Evolutionary conservation across 2,888 invertebrate species (phyloP).

Genomic region (Apeira syringaria): DNA sequence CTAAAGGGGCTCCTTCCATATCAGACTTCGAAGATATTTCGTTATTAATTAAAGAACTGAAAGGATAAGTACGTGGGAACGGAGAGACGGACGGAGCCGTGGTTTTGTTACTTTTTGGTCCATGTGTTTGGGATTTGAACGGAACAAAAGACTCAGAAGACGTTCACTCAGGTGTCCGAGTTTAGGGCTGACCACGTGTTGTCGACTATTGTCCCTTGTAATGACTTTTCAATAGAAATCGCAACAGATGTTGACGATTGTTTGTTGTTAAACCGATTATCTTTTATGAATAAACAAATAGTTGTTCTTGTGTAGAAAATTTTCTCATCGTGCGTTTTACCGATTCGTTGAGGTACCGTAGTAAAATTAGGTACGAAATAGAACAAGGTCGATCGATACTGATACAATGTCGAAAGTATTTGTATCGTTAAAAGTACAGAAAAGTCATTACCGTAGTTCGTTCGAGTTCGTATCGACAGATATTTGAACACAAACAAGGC

Average conservation of each 20-base stretch:
- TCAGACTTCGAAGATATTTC: conserved; percentile 59
- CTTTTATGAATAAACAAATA: conserved; percentile 38
- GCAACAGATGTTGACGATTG: conserved; percentile 61
- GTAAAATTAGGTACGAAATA: conserved; percentile 42
- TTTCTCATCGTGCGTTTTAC: conserved; percentile 36
- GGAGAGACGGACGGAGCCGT: conserved; percentile 36
- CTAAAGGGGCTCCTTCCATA: conserved; percentile 72
- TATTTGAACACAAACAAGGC: conserved; percentile 79
- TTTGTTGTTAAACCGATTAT: conserved; percentile 48
- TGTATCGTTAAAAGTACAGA: conserved; percentile 50
- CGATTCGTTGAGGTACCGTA: conserved; percentile 22
- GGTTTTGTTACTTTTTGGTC: conserved; percentile 39
- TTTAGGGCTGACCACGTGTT: conserved; percentile 58
- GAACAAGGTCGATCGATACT: conserved; percentile 64
- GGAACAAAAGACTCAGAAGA: conserved; percentile 49
- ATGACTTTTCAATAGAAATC: conserved; percentile 46
- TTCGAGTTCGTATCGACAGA: conserved; percentile 70
- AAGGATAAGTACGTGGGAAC: conserved; percentile 76
- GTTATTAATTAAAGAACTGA: conserved; percentile 74
- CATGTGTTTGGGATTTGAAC: conserved; percentile 63
- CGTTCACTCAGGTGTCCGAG: conserved; percentile 56
- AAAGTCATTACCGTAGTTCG: conserved; percentile 54
- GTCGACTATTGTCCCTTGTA: conserved; percentile 53
- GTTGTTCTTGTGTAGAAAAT: conserved; percentile 33
- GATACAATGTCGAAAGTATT: conserved; percentile 54